Conservation (phyloP, 2,797 vertebrate genomes). For the Hydrophis major region DNA sequence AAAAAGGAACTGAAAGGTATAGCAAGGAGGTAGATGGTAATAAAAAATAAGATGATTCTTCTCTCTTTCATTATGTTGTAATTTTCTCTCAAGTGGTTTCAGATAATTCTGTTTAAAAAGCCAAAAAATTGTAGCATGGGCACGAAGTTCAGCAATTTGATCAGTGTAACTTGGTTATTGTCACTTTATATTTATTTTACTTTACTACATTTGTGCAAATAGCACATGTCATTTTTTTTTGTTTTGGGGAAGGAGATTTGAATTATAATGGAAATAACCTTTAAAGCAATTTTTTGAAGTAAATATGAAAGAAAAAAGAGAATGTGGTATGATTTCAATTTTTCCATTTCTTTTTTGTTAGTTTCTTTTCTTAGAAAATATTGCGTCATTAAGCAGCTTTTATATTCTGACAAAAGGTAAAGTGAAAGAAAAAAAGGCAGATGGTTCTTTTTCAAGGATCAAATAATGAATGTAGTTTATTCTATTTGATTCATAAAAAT, state of each 20-base stretch:
- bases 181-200: conserved; percentile 71
- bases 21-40: conserved; percentile 34
- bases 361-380: conserved; percentile 84
- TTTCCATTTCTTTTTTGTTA: conserved; percentile 68
- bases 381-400: conserved; percentile 83
- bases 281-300: conserved; percentile 76
- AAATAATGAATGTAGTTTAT: conserved; percentile 76
- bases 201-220: conserved; percentile 78
- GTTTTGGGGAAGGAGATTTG: conserved; percentile 72
- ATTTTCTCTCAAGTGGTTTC: conserved; percentile 36
- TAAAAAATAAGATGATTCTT: conserved; percentile 22
- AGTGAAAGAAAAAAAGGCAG: not conserved
- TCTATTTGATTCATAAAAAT: conserved; percentile 77
- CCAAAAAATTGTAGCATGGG: conserved; percentile 58
- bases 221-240: conserved; percentile 55
- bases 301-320: conserved; percentile 61
- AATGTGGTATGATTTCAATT: conserved; percentile 80
- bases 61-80: not conserved
- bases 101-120: conserved; percentile 57
- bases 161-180: conserved; percentile 62
- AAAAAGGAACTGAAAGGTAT: conserved; percentile 95
- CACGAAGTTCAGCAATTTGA: conserved; percentile 51
- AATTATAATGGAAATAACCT: conserved; percentile 71
- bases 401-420: conserved; percentile 55
- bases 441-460: conserved; percentile 70